Base-by-base conservation (phyloP, 2,113 vertebrate genomes). In the Cochlearius cochlearius region DNA sequence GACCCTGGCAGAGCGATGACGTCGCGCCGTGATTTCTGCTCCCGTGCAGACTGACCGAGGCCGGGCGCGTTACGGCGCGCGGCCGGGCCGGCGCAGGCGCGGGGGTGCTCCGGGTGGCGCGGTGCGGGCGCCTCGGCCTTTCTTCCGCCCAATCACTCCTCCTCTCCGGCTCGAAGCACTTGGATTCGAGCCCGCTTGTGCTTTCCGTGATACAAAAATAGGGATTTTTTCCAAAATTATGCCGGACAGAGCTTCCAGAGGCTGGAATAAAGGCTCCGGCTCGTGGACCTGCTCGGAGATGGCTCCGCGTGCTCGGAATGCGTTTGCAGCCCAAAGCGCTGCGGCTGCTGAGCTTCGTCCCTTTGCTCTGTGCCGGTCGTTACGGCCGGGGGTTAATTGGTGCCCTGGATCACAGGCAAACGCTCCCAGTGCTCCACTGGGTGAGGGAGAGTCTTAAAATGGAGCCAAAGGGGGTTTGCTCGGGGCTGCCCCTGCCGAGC, bases 11-110 rank as follows among this genome's bases (percentile, higher is more conserved):
- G 86, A 92, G 91, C 43, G 88, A 95, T 94, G 94, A 97, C 97
- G 91, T 39, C 10, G 84, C 25, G 25, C 94, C 26, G 47, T 89
- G 92, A 96, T 97, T 95, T 97, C 94, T 90, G 92, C 96, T 96
- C 76, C 83, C 69, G 23, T 45, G 43, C 95, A 97, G 98, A 97
- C 96, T 97, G 95, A 97, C 98, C 97, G 97, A 71, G 85, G 87
- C 66, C 7, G 17, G 86, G 55, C 5, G 22, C 10, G 2, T 25
- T 22, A 9, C 7, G 2, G 59, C 32, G 9, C 38, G 74, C 0
- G 10, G 78, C 50, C 3, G 23, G 63, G 77, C 60, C 45, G 72
- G 85, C 15, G 2, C 52, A 12, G 79, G 15, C 25, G 2, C 3
- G 9, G 20, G 64, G 36, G n/a, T n/a, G n/a, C n/a, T n/a, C n/a